phyloP scores from a whole-genome alignment of 2,113 vertebrate species.

The Turnix velox region DNA sequence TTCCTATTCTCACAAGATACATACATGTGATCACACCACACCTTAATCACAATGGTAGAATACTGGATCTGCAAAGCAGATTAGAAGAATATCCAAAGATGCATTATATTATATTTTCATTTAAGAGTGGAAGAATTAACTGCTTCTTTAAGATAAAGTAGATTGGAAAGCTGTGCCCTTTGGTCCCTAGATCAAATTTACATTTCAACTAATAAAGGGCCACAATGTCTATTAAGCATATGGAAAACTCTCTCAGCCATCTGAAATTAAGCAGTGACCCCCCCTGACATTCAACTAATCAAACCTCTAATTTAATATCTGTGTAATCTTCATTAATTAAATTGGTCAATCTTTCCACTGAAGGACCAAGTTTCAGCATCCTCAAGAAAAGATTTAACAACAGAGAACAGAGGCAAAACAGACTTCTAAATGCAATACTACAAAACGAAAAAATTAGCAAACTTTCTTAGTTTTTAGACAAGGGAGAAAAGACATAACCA shows the following conservation, averaged over 20 bases:
- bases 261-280: not conserved
- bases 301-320: not conserved
- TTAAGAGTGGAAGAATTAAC: not conserved
- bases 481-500: not conserved
- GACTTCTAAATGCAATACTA: not conserved
- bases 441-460: not conserved
- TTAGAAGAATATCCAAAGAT: not conserved
- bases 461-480: not conserved
- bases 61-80: not conserved
- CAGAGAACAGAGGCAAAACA: not conserved
- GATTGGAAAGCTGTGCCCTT: not conserved
- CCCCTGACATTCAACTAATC: not conserved
- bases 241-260: not conserved
- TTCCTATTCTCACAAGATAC: not conserved
- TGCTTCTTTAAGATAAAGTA: not conserved
- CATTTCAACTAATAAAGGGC: not conserved
- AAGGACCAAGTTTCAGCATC: not conserved
- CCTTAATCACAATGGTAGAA: not conserved
- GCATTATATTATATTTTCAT: not conserved
- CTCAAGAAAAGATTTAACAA: not conserved
- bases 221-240: fast-evolving
- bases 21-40: not conserved
- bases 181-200: not conserved
- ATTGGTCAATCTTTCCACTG: not conserved
- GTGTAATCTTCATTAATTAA: not conserved